phyloP scores from a whole-genome alignment of 2,113 vertebrate genomes.

The Ceuthmochares aereus region DNA sequence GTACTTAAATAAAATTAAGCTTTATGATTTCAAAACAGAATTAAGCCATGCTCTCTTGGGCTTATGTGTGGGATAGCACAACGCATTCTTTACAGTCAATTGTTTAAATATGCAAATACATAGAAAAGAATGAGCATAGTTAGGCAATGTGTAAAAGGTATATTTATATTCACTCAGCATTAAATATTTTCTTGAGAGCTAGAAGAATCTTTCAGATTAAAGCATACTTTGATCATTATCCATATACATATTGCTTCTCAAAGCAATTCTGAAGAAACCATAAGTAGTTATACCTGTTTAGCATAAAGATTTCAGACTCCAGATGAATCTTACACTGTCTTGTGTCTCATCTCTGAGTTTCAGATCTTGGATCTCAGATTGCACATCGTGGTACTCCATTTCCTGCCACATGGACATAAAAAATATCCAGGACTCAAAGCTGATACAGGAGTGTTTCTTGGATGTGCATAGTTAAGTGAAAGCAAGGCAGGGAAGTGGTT shows the following conservation, averaged over 20 bases:
- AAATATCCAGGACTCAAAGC: background rate
- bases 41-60: background rate
- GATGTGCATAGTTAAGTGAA: background rate
- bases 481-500: background rate
- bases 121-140: background rate
- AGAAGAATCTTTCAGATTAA: slow-evolving; percentile 8
- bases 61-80: background rate
- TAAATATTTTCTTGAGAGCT: slow-evolving; percentile 26
- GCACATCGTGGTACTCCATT: background rate
- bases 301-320: slow-evolving; percentile 33
- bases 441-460: background rate
- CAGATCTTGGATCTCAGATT: background rate
- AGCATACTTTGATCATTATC: slow-evolving; percentile 23
- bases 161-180: slow-evolving; percentile 12
- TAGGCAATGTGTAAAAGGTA: slow-evolving; percentile 23
- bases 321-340: background rate
- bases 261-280: slow-evolving; percentile 6
- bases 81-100: slow-evolving; percentile 23
- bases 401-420: background rate
- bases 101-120: slow-evolving; percentile 55
- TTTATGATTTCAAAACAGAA: background rate
- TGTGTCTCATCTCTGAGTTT: background rate
- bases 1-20: slow-evolving; percentile 39
- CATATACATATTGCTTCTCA: background rate
- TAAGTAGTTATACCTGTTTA: slow-evolving; percentile 5